Conservation (phyloP, 2,888 invertebrate species). For the Drosophila flavopinicola region DNA sequence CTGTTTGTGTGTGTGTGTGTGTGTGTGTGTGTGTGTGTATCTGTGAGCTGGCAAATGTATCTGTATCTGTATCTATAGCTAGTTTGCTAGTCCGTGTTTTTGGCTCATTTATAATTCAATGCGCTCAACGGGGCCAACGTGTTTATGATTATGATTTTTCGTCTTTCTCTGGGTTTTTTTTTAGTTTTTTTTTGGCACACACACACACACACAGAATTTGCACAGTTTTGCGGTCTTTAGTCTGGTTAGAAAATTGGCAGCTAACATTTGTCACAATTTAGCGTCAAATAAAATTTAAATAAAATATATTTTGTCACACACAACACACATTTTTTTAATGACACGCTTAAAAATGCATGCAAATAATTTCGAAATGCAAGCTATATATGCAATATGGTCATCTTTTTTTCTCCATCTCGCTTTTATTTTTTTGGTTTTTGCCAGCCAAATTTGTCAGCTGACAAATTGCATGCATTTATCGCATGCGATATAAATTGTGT, state of each 20-base stretch:
- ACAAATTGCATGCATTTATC: constrained; percentile 44
- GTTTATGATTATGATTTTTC: constrained; percentile 69
- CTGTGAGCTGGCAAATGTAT: constrained; percentile 45
- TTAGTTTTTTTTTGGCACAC: constrained; percentile 22
- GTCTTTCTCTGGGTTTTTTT: constrained; percentile 28
- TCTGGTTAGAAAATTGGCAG: constrained; percentile 73
- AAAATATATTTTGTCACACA: constrained; percentile 62
- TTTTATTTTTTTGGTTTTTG: background rate
- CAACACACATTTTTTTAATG: constrained; percentile 69
- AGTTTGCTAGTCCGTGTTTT: constrained; percentile 27
- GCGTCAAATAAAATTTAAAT: constrained; percentile 70
- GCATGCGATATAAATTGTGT: constrained; percentile 59
- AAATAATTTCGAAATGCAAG: constrained; percentile 64
- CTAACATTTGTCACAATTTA: constrained; percentile 76
- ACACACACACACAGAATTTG: constrained; percentile 9
- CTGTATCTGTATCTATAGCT: constrained; percentile 3
- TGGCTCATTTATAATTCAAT: constrained; percentile 67
- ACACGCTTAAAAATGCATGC: constrained; percentile 71
- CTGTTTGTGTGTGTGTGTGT: constrained; percentile 10
- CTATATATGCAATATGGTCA: constrained; percentile 30
- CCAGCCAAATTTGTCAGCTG: constrained; percentile 52
- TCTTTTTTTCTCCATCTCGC: constrained; percentile 3
- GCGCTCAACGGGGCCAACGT: constrained; percentile 34
- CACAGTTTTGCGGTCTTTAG: constrained; percentile 59
- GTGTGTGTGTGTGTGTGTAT: constrained; percentile 5